Evolutionary conservation across 1,140 invertebrate genomes (phyloP).

Genomic region (Musca vetustissima): DNA sequence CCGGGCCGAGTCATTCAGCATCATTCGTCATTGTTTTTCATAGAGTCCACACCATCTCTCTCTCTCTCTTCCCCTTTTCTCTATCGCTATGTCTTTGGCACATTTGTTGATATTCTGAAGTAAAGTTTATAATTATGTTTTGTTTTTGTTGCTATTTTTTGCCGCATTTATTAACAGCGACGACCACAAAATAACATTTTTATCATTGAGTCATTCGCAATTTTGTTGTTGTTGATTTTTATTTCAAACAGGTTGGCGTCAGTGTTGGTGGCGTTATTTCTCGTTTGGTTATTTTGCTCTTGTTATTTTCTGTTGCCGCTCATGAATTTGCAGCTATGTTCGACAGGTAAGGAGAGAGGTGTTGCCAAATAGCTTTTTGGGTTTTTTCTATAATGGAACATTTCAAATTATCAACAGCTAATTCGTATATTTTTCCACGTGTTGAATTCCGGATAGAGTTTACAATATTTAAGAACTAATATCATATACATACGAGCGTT

Average conservation of each 20-base stretch:
- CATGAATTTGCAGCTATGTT: neutral
- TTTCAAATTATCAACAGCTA: too few species aligned
- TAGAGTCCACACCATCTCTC: too few species aligned
- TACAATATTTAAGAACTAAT: too few species aligned
- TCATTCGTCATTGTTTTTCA: too few species aligned
- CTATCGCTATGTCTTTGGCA: constrained; percentile 8
- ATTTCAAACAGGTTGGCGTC: constrained; percentile 12
- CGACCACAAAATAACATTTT: constrained; percentile 17
- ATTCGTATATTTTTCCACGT: too few species aligned
- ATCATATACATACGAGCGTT: too few species aligned
- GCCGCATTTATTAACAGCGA: constrained; percentile 1
- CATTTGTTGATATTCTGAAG: neutral
- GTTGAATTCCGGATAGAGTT: too few species aligned
- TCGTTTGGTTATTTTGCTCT: too few species aligned
- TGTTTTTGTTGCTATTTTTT: neutral
- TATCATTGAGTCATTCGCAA: constrained; percentile 21
- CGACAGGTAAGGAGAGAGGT: neutral
- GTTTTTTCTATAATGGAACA: too few species aligned
- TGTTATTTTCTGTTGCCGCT: neutral
- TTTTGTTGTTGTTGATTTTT: constrained; percentile 5
- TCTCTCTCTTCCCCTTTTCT: neutral
- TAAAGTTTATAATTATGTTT: too few species aligned
- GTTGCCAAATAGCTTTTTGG: neutral
- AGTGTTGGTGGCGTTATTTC: constrained; percentile 6
- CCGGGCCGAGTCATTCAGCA: too few species aligned